Evolutionary conservation across 2,113 vertebrate genomes (phyloP).

Genomic region (Andinoacara biseriatus): DNA sequence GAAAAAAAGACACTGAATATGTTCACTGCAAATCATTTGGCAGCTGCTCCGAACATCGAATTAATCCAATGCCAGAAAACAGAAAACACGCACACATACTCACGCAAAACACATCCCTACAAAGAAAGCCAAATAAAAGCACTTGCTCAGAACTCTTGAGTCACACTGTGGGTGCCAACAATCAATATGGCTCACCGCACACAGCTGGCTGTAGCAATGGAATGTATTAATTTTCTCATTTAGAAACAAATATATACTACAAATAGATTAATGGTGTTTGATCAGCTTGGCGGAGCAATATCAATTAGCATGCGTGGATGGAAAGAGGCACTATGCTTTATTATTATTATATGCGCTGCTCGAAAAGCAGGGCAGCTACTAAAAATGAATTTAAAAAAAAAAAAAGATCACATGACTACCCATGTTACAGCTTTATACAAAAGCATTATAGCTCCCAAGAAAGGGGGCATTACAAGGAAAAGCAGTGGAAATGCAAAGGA

Average conservation of each 20-base stretch:
- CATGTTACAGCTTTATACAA: conserved; percentile 18
- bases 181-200: conserved; percentile 61
- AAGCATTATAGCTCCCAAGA: neutral
- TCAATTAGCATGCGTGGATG: conserved; percentile 56
- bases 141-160: conserved; percentile 62
- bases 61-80: conserved; percentile 35
- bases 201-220: conserved; percentile 61
- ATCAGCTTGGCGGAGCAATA: conserved; percentile 61
- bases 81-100: neutral
- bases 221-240: conserved; percentile 74
- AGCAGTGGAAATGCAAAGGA: neutral
- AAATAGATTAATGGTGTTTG: conserved; percentile 76
- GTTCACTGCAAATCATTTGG: conserved; percentile 49
- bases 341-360: conserved; percentile 8
- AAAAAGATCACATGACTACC: conserved; percentile 3
- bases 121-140: conserved; percentile 53
- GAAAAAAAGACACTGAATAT: conserved; percentile 10
- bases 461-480: conserved; percentile 19
- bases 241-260: conserved; percentile 70
- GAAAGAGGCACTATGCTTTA: conserved; percentile 33
- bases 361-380: conserved; percentile 31
- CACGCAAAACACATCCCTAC: conserved; percentile 13
- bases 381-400: conserved; percentile 6
- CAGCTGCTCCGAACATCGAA: conserved; percentile 40
- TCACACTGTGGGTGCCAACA: conserved; percentile 69